Evolutionary conservation across 2,113 vertebrate genomes (phyloP), one percentile per base, ranked within the genome.

Genomic region (Polypterus senegalus): DNA sequence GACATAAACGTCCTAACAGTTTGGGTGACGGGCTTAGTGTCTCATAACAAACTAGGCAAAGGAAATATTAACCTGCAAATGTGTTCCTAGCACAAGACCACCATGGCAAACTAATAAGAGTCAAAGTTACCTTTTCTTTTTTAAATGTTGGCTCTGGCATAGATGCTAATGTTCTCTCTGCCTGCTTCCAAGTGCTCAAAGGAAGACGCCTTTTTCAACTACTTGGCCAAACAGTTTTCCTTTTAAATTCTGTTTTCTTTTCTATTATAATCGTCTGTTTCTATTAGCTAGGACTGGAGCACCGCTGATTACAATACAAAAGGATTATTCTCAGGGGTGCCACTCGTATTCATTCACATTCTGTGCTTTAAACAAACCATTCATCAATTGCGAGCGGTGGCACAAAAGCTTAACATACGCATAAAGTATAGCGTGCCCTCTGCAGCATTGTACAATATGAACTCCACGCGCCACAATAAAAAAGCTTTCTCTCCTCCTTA

Each of bases 291-390:
- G 85, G 76, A 65, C 70, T 74, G 70, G 67, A 73, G 76, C 70
- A 73, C 63, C 63, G 67, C 71, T 84, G 77, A 81, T 80, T 84
- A 77, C 77, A 79, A 74, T 69, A 75, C 79, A 78, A 85, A 27
- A 80, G 75, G 77, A 76, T 81, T 77, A 76, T 76, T 78, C 85
- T 81, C 83, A 55, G 60, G 85, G 73, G 83, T 70, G 67, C 75
- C 65, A 65, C 79, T 80, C 77, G 71, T 80, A 73, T 76, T 81
- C 80, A 76, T 81, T 86, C 74, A 79, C 68, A 64, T 77, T 72
- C 73, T 68, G 65, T 70, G 66, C 72, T 86, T 82, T 69, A 77
- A 77, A 84, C 80, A 71, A 27, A 47, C 60, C 79, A 77, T 86
- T 80, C 74, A 81, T 86, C 85, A 86, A 62, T 77, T 75, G 64